Conservation (phyloP, 1,140 invertebrate species). For the Stegodyphus mimosarum region DNA sequence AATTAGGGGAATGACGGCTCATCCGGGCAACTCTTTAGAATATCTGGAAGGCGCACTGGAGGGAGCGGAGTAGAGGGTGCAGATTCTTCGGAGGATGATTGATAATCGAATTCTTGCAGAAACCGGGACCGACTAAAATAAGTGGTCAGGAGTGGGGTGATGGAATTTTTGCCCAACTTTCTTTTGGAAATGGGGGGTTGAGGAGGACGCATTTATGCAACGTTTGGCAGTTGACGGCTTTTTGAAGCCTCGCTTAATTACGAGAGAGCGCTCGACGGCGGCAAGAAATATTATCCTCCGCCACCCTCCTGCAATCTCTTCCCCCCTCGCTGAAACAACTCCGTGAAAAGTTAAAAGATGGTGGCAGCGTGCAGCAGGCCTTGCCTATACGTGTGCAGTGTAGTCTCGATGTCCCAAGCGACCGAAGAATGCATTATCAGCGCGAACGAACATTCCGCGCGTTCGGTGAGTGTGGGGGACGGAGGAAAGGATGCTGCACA, state of each 20-base stretch:
- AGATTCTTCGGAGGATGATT: slow-evolving; percentile 20
- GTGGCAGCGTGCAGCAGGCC: slow-evolving; percentile 1
- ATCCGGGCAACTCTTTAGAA: slow-evolving; percentile 2
- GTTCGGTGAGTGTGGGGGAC: neutral
- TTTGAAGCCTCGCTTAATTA: slow-evolving; percentile 58
- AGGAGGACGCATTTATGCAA: slow-evolving; percentile 33
- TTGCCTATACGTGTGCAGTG: neutral
- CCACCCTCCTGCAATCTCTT: neutral
- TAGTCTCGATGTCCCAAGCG: slow-evolving; percentile 12
- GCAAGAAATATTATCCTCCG: slow-evolving; percentile 41
- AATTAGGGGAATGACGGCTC: slow-evolving; percentile 44
- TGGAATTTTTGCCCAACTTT: slow-evolving; percentile 44
- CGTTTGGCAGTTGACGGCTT: slow-evolving; percentile 59
- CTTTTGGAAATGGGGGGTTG: neutral
- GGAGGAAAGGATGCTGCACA: neutral
- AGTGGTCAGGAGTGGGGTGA: slow-evolving; percentile 42
- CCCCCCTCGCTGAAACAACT: slow-evolving; percentile 27
- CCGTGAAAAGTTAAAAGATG: slow-evolving; percentile 47
- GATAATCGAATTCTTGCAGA: slow-evolving; percentile 54
- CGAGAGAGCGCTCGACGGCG: slow-evolving; percentile 18
- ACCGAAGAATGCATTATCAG: slow-evolving; percentile 53
- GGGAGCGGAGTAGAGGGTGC: neutral
- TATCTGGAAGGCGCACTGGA: neutral
- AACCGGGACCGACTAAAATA: neutral
- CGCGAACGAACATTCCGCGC: slow-evolving; percentile 8